A percentile compares a stretch with the other conserved stretches of the same genome.
These are phyloP conservation scores for Chamaea fasciata DNA, from an alignment of 2,113 vertebrate genomes.

Conservation along the genomic window DNA sequence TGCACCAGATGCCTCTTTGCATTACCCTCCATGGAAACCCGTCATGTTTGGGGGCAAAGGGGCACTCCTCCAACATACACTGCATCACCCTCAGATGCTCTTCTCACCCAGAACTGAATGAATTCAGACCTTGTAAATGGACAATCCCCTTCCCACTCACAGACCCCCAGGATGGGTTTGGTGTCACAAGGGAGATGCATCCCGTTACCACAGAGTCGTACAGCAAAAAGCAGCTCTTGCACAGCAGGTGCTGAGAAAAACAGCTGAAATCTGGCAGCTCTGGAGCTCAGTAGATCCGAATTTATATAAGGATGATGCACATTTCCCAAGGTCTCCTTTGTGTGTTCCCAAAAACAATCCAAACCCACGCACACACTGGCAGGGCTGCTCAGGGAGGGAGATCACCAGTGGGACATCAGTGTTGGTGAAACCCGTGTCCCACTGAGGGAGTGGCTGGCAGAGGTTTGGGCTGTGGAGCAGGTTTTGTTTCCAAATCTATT, in stretches of 20 bases:
- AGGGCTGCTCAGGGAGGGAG: not conserved
- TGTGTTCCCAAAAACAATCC: not conserved
- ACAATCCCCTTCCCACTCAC: not conserved
- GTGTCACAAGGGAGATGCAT: not conserved
- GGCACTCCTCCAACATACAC: rapidly evolving
- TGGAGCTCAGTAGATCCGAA: not conserved
- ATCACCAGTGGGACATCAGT: not conserved
- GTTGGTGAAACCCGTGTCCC: not conserved
- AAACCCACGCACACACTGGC: rapidly evolving
- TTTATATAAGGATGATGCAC: not conserved
- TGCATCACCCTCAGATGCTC: not conserved
- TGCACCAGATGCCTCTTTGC: not conserved
- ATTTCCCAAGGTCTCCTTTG: not conserved
- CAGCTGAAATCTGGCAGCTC: not conserved
- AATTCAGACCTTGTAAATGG: not conserved
- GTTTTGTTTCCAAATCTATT: slow-evolving; percentile 25
- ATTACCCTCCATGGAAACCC: not conserved
- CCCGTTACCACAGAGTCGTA: rapidly evolving
- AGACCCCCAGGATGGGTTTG: not conserved
- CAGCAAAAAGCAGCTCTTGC: not conserved
- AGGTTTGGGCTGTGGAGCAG: not conserved
- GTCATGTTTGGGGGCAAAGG: rapidly evolving
- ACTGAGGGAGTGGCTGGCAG: not conserved
- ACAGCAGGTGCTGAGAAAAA: not conserved
- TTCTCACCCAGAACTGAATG: not conserved